Evolutionary conservation across 2,888 invertebrate genomes (phyloP).

Genomic region (Melinaea marsaeus): DNA sequence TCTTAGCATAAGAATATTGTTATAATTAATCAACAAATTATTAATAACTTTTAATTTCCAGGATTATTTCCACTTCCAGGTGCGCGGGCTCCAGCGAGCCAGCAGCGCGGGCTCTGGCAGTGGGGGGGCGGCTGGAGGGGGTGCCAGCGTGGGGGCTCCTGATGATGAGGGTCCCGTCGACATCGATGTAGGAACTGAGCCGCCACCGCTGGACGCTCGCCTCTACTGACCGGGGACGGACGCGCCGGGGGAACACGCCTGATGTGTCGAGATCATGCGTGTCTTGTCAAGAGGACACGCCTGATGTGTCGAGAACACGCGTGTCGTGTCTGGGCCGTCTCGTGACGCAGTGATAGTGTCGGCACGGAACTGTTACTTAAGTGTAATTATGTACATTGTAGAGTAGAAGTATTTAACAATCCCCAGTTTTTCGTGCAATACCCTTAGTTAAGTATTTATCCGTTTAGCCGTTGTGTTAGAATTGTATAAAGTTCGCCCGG

Average conservation of each 20-base stretch:
- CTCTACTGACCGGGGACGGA: constrained; percentile 40
- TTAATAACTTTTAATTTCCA: constrained; percentile 3
- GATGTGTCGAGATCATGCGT: constrained; percentile 2
- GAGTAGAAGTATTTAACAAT: constrained; percentile 49
- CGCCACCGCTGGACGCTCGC: constrained; percentile 53
- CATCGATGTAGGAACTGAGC: constrained; percentile 74
- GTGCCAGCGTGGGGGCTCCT: constrained; percentile 25
- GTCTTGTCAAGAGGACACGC: neutral
- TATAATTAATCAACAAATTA: neutral
- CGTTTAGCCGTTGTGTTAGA: constrained; percentile 64
- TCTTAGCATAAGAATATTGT: neutral
- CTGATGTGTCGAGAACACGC: neutral
- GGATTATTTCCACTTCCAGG: constrained; percentile 42
- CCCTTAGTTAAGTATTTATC: constrained; percentile 76
- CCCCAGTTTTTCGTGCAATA: constrained; percentile 72
- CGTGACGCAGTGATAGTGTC: constrained; percentile 1
- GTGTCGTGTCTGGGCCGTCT: neutral
- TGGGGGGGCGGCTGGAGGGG: too few species aligned
- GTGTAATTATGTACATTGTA: constrained; percentile 75
- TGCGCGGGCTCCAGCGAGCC: constrained; percentile 49
- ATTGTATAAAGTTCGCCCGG: constrained; percentile 60
- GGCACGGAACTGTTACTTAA: constrained; percentile 36
- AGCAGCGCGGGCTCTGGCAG: constrained; percentile 37
- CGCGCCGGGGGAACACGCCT: constrained; percentile 3
- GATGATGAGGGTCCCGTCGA: constrained; percentile 68